Conservation (phyloP, 1,140 invertebrate species). For the Vanessa tameamea region DNA sequence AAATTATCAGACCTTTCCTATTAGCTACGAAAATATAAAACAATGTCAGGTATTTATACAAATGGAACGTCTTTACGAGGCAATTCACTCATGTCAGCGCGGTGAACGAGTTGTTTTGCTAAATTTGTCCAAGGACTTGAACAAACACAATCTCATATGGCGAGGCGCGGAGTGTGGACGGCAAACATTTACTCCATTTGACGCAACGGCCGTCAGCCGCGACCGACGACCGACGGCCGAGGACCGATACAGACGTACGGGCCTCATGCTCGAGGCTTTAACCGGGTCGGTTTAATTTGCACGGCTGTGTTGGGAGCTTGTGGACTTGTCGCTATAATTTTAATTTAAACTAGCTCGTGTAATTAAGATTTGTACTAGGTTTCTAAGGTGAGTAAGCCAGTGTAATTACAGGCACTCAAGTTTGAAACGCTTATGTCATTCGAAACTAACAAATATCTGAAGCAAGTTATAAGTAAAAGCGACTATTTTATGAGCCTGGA, state of each 20-base stretch:
- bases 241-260: not conserved
- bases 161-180: not conserved
- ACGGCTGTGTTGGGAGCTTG: too few species aligned
- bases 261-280: too few species aligned
- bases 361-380: too few species aligned
- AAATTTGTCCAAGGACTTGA: not conserved
- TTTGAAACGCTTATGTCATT: too few species aligned
- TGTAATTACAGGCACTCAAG: too few species aligned
- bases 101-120: not conserved
- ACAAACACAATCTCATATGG: slow-evolving; percentile 10
- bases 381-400: too few species aligned
- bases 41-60: not conserved
- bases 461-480: too few species aligned
- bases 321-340: too few species aligned
- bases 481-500: too few species aligned
- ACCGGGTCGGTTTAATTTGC: too few species aligned
- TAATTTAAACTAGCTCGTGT: too few species aligned
- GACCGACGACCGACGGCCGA: not conserved
- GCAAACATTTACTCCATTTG: slow-evolving; percentile 1
- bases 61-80: not conserved
- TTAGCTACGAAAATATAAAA: not conserved
- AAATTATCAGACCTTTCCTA: not conserved
- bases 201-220: not conserved
- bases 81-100: not conserved
- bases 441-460: too few species aligned